phyloP scores from a whole-genome alignment of 2,113 vertebrate species.

The Chaenocephalus aceratus region DNA sequence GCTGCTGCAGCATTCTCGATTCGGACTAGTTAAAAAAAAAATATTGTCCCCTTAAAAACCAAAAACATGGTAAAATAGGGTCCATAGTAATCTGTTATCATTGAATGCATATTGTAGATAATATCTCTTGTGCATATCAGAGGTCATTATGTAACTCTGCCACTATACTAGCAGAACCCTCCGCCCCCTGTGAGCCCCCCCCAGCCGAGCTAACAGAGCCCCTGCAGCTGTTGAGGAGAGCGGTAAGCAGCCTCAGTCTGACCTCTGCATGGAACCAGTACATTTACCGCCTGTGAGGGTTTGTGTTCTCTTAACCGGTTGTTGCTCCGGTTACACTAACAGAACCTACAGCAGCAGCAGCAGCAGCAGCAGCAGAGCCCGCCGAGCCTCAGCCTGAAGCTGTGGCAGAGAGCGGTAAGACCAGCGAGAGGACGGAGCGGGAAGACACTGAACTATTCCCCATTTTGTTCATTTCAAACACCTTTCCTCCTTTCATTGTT shows the following conservation, averaged over 20 bases:
- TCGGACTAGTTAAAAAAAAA: too few species aligned
- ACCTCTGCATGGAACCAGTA: constrained; percentile 29
- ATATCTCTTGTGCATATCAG: too few species aligned
- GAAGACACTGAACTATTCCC: not conserved
- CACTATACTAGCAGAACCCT: constrained; percentile 43
- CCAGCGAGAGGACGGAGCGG: constrained; percentile 28
- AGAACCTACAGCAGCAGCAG: constrained; percentile 62
- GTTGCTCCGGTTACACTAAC: constrained; percentile 51
- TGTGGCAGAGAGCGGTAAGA: constrained; percentile 76
- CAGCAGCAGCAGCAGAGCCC: constrained; percentile 57
- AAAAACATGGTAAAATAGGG: too few species aligned
- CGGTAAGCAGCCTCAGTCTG: constrained; percentile 50
- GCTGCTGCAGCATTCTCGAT: too few species aligned
- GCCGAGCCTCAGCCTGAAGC: constrained; percentile 51
- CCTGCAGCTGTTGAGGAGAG: constrained; percentile 56
- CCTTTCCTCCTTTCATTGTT: constrained; percentile 8
- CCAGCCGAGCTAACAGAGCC: constrained; percentile 24
- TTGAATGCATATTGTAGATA: too few species aligned
- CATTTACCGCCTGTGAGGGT: not conserved
- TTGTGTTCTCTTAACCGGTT: constrained; percentile 19
- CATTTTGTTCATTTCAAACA: constrained; percentile 13
- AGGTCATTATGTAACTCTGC: constrained; percentile 7
- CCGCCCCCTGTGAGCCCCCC: constrained; percentile 35
- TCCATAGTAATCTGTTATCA: too few species aligned
- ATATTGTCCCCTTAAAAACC: too few species aligned